Base-by-base conservation (phyloP, 2,797 vertebrate species). In the Pseudocheirus occidentalis region DNA sequence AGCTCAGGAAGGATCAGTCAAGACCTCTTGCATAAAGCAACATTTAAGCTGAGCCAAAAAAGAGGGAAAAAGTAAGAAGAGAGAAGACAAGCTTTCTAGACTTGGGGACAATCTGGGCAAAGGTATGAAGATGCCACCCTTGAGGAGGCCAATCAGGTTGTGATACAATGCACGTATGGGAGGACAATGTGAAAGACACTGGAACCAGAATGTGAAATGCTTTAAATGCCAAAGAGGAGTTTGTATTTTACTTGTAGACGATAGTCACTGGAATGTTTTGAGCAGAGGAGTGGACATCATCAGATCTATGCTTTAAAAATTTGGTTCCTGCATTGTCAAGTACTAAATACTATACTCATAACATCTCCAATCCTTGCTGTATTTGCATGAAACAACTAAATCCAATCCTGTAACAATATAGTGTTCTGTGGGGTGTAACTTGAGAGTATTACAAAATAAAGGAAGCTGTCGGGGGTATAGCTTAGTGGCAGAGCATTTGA, bases 381-480 rank as follows among this genome's bases (percentile, higher is more conserved):
- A 90, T 59, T 31, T 31, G 55, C 54, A 54, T 92, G 90, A 87
- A 92, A 59, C n/a, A 13, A 52, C 18, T 34, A 2, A 27, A 59
- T 92, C 93, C 56, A 95, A 58, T 93, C 21, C 87, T 93, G 59
- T 4, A 90, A 31, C n/a, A 87, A 27, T 34, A 81, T 66, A 46
- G 73, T 89, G 16, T 93, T 94, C 59, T 13, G 21, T 46, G 93
- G 91, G 94, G 59, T 94, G 56, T 92, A 93, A 95, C 73, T 95
- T 58, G 12, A 55, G 73, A 95, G 93, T n/a, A 40, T 1, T 50
- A 3, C 18, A 81, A 81, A 81, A 81, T 46, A 81, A 46, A 81
- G 66, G 18, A 81, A 73, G 16, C 40, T 81, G n/a, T 52, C 52
- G 52, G 52, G 52, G 52, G 52, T 52, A 52, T 52, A 52, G 52